These are phyloP conservation scores for Apistogramma diplotaenia DNA, from an alignment of 2,113 vertebrate genomes.

Conservation along the genomic window DNA sequence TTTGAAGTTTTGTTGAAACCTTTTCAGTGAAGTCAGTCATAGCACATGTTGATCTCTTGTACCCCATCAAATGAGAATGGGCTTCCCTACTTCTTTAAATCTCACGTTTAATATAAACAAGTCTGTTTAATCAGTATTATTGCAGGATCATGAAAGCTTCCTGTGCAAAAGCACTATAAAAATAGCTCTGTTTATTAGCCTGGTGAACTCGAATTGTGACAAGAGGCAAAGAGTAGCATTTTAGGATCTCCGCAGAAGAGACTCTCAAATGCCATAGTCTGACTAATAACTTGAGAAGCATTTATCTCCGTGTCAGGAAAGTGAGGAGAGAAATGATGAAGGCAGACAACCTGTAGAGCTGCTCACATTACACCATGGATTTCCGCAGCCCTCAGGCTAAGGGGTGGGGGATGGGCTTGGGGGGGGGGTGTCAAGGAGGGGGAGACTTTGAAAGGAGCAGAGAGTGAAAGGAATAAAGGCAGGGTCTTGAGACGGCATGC, in stretches of 20 bases:
- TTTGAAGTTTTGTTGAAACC: slow-evolving; percentile 46
- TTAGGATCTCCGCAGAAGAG: slow-evolving; percentile 11
- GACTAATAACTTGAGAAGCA: slow-evolving; percentile 50
- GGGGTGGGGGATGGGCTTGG: slow-evolving; percentile 16
- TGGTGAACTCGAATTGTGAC: slow-evolving; percentile 39
- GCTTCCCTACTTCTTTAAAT: not conserved
- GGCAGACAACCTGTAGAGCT: slow-evolving; percentile 32
- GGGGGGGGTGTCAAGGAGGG: slow-evolving; percentile 31
- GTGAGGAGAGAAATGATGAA: slow-evolving; percentile 46
- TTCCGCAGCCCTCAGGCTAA: slow-evolving; percentile 36
- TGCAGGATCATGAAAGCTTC: not conserved
- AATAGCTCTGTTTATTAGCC: slow-evolving; percentile 27
- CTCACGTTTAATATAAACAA: slow-evolving; percentile 1
- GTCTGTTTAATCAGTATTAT: slow-evolving; percentile 19
- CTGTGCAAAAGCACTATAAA: not conserved
- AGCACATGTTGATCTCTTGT: slow-evolving; percentile 8
- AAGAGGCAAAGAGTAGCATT: slow-evolving; percentile 27
- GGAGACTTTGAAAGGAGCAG: slow-evolving; percentile 21
- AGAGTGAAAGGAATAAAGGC: slow-evolving; percentile 34
- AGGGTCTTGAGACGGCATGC: slow-evolving; percentile 28
- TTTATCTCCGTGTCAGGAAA: slow-evolving; percentile 57
- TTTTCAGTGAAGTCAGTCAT: slow-evolving; percentile 31
- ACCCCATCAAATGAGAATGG: slow-evolving; percentile 15
- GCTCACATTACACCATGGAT: slow-evolving; percentile 35
- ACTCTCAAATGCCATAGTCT: slow-evolving; percentile 56